Evolutionary conservation across 1,140 invertebrate genomes (phyloP).

Genomic region (Arion vulgaris): DNA sequence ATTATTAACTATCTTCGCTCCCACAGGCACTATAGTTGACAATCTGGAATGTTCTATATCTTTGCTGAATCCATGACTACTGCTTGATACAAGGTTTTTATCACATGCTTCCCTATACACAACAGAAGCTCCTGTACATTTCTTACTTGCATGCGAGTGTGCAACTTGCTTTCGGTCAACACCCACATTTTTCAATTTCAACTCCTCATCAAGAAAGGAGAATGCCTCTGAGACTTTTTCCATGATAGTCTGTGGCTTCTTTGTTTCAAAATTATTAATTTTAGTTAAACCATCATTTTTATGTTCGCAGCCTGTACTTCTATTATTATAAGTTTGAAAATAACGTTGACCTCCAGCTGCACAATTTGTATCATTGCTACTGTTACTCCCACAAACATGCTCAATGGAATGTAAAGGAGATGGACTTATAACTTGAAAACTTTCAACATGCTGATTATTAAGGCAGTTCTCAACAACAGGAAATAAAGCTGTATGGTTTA

Average conservation of each 20-base stretch:
- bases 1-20: no score
- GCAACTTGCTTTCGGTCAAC: background rate
- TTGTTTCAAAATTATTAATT: background rate
- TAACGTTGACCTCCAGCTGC: background rate
- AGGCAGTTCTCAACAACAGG: background rate
- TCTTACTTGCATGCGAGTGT: background rate
- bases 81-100: background rate
- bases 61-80: background rate
- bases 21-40: no score
- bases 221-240: background rate
- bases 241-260: background rate
- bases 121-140: background rate
- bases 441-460: background rate
- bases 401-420: background rate
- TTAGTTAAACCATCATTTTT: background rate
- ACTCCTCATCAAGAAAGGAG: conserved; percentile 1
- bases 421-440: background rate
- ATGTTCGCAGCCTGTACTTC: background rate
- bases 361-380: background rate
- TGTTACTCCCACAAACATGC: background rate
- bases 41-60: background rate
- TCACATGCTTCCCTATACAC: background rate
- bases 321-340: background rate
- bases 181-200: background rate
- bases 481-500: background rate